Evolutionary conservation across 2,888 invertebrate genomes (phyloP).

Genomic region (Protula sp.): DNA sequence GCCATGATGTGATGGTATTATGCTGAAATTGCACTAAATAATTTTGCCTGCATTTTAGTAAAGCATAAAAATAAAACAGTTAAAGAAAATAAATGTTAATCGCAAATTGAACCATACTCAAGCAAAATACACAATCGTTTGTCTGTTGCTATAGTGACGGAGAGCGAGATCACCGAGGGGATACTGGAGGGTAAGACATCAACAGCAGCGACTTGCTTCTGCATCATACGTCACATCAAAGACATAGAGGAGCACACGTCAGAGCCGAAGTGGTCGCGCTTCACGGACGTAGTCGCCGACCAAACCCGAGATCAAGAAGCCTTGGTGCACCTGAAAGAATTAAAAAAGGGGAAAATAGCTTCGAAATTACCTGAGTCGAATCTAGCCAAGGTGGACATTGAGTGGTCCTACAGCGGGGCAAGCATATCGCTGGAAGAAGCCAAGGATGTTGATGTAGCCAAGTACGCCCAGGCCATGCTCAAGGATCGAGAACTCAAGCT

Average conservation of each 20-base stretch:
- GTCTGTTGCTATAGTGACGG: constrained; percentile 23
- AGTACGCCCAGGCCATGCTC: background rate
- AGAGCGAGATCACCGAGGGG: constrained; percentile 22
- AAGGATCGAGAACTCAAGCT: background rate
- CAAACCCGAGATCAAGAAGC: background rate
- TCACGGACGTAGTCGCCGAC: background rate
- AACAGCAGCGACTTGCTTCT: constrained; percentile 12
- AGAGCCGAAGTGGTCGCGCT: background rate
- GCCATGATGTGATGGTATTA: no score
- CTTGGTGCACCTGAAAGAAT: background rate
- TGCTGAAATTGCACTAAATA: no score
- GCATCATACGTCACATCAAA: constrained; percentile 17
- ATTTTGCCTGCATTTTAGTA: no score
- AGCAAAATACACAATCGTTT: background rate
- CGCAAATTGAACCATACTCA: no score
- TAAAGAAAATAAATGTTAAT: no score
- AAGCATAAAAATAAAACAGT: no score
- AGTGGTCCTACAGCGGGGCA: constrained; percentile 5
- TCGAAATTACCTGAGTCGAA: background rate
- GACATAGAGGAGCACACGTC: constrained; percentile 9
- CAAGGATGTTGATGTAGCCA: background rate
- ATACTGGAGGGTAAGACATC: constrained; percentile 10
- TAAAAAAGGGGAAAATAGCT: background rate
- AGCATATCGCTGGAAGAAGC: background rate
- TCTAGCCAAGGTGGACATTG: constrained; percentile 3